Evolutionary conservation across 2,797 vertebrate genomes (phyloP).

Genomic region (Myotis myotis): DNA sequence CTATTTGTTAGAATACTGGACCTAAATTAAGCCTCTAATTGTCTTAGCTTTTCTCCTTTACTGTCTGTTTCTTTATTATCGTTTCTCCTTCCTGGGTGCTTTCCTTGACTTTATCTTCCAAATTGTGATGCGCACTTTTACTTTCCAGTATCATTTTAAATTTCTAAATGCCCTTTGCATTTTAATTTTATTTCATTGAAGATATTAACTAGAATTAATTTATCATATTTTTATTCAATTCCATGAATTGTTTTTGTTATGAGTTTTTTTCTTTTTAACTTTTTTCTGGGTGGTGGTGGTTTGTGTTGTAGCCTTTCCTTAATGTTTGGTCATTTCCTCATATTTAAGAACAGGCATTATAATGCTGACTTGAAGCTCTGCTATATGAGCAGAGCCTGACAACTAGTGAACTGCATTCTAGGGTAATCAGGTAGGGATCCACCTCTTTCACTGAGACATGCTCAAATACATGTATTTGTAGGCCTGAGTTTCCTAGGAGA

Average conservation of each 20-base stretch:
- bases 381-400: background rate
- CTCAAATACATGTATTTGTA: background rate
- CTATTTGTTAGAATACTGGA: background rate
- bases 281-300: background rate
- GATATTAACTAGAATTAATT: background rate
- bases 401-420: background rate
- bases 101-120: background rate
- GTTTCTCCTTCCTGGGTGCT: background rate
- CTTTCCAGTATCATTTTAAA: slow-evolving; percentile 4
- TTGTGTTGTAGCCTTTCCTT: background rate
- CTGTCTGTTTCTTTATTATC: background rate
- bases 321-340: background rate
- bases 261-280: background rate
- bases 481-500: background rate
- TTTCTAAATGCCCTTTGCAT: background rate
- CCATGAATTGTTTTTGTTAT: background rate
- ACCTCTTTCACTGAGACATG: background rate
- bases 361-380: background rate
- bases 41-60: background rate
- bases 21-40: background rate
- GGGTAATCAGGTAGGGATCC: background rate
- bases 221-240: background rate
- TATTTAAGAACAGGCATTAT: background rate
- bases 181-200: slow-evolving; percentile 14
- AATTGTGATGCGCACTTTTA: background rate